phyloP scores from a whole-genome alignment of 1,140 invertebrate genomes.

The Listronotus oregonensis region DNA sequence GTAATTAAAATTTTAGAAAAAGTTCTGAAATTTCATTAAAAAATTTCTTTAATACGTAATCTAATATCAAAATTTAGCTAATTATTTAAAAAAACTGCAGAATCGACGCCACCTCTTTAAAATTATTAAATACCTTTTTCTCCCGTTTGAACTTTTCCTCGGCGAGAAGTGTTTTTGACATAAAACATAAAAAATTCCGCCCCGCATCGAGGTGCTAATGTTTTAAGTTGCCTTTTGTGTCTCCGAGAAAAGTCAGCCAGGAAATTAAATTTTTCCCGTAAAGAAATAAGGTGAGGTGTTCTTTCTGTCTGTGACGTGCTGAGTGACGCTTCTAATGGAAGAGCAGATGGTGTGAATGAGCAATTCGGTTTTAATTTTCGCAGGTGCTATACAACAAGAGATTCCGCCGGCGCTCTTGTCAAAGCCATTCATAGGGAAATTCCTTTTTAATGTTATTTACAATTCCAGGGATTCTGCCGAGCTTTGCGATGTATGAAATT shows the following conservation, averaged over 20 bases:
- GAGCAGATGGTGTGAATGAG: constrained; percentile 57
- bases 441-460: constrained; percentile 42
- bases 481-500: constrained; percentile 34
- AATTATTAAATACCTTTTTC: no score
- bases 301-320: constrained; percentile 53
- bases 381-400: constrained; percentile 50
- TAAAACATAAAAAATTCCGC: constrained; percentile 30
- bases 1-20: no score
- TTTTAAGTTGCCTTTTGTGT: constrained; percentile 53
- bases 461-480: constrained; percentile 27
- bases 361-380: constrained; percentile 57
- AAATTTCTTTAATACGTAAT: no score
- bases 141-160: no score
- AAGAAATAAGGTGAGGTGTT: constrained; percentile 56
- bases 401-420: constrained; percentile 22
- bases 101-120: no score
- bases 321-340: constrained; percentile 55
- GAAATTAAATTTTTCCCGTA: constrained; percentile 57
- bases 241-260: constrained; percentile 51
- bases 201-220: constrained; percentile 54
- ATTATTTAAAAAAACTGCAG: no score
- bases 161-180: neutral
- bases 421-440: constrained; percentile 43
- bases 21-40: no score
- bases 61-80: no score